Evolutionary conservation across 2,797 vertebrate species (phyloP), one percentile per base, ranked within the genome.

Genomic region (Phalanger gymnotis): DNA sequence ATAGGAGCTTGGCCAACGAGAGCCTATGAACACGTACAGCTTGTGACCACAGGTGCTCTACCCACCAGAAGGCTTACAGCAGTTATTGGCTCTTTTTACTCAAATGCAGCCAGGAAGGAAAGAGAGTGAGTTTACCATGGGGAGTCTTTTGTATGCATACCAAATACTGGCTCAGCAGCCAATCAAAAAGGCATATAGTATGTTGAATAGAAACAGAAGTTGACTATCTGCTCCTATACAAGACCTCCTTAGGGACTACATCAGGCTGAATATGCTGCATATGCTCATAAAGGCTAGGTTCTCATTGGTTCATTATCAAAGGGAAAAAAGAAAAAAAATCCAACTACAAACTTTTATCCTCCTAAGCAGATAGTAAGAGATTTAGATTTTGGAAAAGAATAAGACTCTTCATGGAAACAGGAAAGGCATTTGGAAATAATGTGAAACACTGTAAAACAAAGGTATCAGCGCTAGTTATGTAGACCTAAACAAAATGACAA

Each of bases 291-390:
- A 51, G 25, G 40, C 22, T 47, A 10, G 2, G 10, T 51, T 27
- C 73, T 87, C 73, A 87, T 87, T 27, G 40, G 40, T 51, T 47
- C 22, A 47, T 40, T 40, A 73, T 87, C 0, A 51, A 87, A 51
- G 10, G n/a, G n/a, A n/a, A n/a, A n/a, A n/a, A 25, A 40, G 5
- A 40, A 40, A 22, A 81, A 81, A 40, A 40, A 73, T 14, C 16
- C 5, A 27, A 51, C 40, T 51, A 14, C 57, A 10, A 55, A 12
- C 1, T 55, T 94, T 92, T 11, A n/a, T 52, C 14, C 3, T 57
- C 34, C 61, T n/a, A 96, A 87, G 90, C n/a, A 93, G n/a, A 96
- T 54, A 73, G 87, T 53, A 73, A 57, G 81, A 94, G 47, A 93
- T 53, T 55, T 58, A 28, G 3, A 31, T 1, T n/a, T 66, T 30